phyloP scores from a whole-genome alignment of 2,113 vertebrate genomes.

The Noctilio leporinus region DNA sequence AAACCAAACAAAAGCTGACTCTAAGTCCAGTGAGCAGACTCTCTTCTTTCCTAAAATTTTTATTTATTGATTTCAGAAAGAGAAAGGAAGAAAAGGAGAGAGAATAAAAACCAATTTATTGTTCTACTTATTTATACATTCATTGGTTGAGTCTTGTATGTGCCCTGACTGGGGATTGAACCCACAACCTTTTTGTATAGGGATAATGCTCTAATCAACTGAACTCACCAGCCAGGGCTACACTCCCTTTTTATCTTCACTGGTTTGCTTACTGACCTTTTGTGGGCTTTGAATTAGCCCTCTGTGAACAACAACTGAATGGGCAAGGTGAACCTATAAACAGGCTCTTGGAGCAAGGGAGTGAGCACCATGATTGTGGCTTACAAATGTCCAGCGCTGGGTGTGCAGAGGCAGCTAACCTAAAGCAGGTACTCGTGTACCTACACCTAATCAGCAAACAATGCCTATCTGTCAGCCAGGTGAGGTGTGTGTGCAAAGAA shows the following conservation, averaged over 20 bases:
- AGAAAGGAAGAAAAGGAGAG: too few relatives aligned
- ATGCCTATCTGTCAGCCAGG: neutral
- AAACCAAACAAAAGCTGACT: neutral
- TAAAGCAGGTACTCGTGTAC: neutral
- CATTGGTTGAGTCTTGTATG: too few relatives aligned
- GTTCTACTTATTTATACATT: too few relatives aligned
- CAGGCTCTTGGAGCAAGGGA: accelerated
- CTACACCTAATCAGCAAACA: neutral
- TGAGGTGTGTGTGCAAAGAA: neutral
- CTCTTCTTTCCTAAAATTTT: too few relatives aligned
- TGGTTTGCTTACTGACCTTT: neutral
- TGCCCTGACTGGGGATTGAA: too few relatives aligned
- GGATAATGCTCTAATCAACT: too few relatives aligned
- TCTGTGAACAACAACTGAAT: accelerated
- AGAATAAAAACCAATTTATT: too few relatives aligned
- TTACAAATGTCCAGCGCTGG: accelerated
- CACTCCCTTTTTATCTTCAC: neutral
- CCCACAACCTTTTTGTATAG: too few relatives aligned
- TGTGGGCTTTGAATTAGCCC: neutral
- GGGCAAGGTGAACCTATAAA: neutral
- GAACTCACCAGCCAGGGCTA: too few relatives aligned
- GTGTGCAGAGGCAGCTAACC: neutral
- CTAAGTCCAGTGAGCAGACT: neutral
- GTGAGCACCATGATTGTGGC: accelerated
- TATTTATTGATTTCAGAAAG: too few relatives aligned